Evolutionary conservation across 2,797 vertebrate species (phyloP), one percentile per base, ranked within the genome.

Genomic region (Hapalemur alaotrensis): DNA sequence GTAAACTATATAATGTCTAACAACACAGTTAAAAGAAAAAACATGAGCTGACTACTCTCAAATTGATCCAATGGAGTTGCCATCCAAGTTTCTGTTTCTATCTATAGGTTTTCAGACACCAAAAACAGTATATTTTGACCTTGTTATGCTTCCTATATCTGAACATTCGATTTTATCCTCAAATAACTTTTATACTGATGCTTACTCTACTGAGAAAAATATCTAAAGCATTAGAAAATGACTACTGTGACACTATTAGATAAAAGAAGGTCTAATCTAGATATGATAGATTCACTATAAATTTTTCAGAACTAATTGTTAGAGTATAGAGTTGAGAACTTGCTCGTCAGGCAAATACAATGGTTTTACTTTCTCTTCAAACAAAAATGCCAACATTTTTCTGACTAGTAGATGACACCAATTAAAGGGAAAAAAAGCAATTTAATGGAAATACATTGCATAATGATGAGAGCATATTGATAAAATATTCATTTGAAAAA

Each of bases 271-370:
- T 80, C 59, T 90, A 95, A 78, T 92, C 43, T n/a, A 75, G 13
- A 94, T 38, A 63, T 82, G 20, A 93, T 43, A 88, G 35, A 84
- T 13, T 65, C 23, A 35, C 4, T 54, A 65, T 59, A 89, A 96
- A 84, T 38, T 72, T 97, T 94, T 85, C 25, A 95, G 10, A 59
- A 61, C 23, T 82, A 90, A 89, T 83, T 94, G 57, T 87, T 92
- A 76, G 30, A 86, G 72, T 82, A 52, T 35, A 54, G 25, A 92
- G n/a, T 92, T 54, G 61, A 70, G 46, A 95, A 84, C 15, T 79
- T 81, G 69, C 28, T 73, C 17, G 9, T 79, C 43, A 87, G 63
- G 25, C 2, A 96, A 96, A 96, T 90, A 73, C 10, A 95, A 43
- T 12, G 5, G 25, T 91, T 91, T 96, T 78, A 89, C 63, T 5